Conservation (phyloP, 2,888 invertebrate species). For the Terebella lapidaria region DNA sequence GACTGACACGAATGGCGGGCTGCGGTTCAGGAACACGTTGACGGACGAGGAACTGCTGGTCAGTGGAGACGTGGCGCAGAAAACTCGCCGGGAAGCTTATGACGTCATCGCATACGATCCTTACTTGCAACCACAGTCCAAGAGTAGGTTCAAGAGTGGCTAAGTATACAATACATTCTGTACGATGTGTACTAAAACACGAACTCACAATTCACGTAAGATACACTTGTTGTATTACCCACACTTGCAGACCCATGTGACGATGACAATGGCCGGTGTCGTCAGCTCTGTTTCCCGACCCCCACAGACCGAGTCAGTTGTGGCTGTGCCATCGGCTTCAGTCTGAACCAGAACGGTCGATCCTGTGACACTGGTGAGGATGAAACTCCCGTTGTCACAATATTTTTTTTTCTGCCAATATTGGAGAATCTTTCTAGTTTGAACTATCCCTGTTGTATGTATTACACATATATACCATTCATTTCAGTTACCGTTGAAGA, state of each 20-base stretch:
- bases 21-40: neutral
- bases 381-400: neutral
- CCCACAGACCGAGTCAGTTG: conserved; percentile 1
- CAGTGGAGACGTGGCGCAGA: neutral
- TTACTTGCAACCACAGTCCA: conserved; percentile 7
- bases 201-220: too few relatives aligned
- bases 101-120: conserved; percentile 10
- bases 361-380: conserved; percentile 10
- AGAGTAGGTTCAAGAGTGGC: too few relatives aligned
- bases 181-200: too few relatives aligned
- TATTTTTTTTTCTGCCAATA: too few relatives aligned
- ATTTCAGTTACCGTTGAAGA: neutral
- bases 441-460: too few relatives aligned
- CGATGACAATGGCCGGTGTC: conserved; percentile 12
- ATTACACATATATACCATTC: too few relatives aligned
- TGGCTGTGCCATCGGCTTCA: conserved; percentile 16
- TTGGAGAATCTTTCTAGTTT: too few relatives aligned
- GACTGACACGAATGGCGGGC: neutral
- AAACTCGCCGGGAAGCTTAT: neutral
- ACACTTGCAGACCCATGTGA: conserved; percentile 5
- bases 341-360: conserved; percentile 1
- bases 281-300: conserved; percentile 13
- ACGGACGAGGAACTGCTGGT: neutral
- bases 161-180: too few relatives aligned
- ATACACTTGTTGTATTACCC: too few relatives aligned